Evolutionary conservation across 2,888 invertebrate genomes (phyloP).

Genomic region (Tridacna gigas): DNA sequence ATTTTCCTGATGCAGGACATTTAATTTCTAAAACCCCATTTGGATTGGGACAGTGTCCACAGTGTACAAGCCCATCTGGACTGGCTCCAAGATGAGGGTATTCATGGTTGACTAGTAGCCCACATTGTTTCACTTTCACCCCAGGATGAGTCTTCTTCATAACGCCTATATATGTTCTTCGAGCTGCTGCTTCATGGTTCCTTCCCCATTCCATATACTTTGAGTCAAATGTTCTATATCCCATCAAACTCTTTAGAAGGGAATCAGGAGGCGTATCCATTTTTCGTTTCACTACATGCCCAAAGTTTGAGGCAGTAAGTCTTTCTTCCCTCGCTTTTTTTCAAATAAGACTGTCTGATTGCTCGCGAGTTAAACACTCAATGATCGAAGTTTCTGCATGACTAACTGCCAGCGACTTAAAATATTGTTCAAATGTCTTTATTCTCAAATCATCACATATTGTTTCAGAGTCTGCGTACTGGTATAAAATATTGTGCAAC

Average conservation of each 20-base stretch:
- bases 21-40: slow-evolving; percentile 44
- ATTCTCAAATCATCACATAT: too few species aligned
- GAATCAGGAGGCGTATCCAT: slow-evolving; percentile 19
- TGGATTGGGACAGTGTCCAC: not conserved
- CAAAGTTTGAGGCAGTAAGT: slow-evolving; percentile 47
- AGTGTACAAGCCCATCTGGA: slow-evolving; percentile 49
- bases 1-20: slow-evolving; percentile 43
- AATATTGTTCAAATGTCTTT: too few species aligned
- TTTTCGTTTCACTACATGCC: slow-evolving; percentile 16
- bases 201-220: slow-evolving; percentile 28
- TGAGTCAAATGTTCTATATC: slow-evolving; percentile 24
- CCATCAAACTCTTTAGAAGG: slow-evolving; percentile 17
- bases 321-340: not conserved
- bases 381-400: too few species aligned
- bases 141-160: not conserved
- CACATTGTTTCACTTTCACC: slow-evolving; percentile 7
- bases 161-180: not conserved
- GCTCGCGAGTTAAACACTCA: too few species aligned
- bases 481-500: too few species aligned
- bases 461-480: too few species aligned
- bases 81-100: slow-evolving; percentile 41
- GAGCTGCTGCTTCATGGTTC: slow-evolving; percentile 50
- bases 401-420: too few species aligned
- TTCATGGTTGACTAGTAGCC: slow-evolving; percentile 22
- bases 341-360: too few species aligned